Conservation (phyloP, 1,140 invertebrate species). For the Lerema accius region DNA sequence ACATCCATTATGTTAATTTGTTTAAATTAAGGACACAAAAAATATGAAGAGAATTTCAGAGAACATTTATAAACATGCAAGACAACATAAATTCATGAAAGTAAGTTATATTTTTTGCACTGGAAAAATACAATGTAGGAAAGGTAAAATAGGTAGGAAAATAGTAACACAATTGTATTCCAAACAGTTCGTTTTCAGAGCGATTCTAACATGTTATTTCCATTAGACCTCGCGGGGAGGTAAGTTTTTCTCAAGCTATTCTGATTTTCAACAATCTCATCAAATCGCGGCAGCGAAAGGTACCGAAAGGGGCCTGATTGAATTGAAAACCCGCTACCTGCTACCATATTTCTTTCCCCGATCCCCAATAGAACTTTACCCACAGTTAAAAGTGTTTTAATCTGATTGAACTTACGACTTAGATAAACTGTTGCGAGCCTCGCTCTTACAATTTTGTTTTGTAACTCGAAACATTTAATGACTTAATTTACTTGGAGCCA, state of each 20-base stretch:
- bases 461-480: conserved; percentile 19
- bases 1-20: too few relatives aligned
- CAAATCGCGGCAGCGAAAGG: conserved; percentile 73
- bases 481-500: conserved; percentile 11
- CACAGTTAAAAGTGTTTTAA: conserved; percentile 79
- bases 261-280: conserved; percentile 80
- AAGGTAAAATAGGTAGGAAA: conserved; percentile 16
- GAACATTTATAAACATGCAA: too few relatives aligned
- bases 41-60: too few relatives aligned
- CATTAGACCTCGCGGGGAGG: conserved; percentile 65
- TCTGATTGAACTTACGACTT: conserved; percentile 74
- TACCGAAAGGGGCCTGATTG: conserved; percentile 77
- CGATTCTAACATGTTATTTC: conserved; percentile 65
- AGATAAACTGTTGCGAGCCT: conserved; percentile 58
- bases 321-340: conserved; percentile 76
- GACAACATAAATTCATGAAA: neutral
- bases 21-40: too few relatives aligned
- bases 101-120: neutral
- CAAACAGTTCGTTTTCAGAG: conserved; percentile 45
- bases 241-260: conserved; percentile 75
- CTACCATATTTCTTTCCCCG: conserved; percentile 72
- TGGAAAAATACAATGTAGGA: neutral
- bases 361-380: conserved; percentile 76
- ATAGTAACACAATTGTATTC: conserved; percentile 42
- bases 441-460: conserved; percentile 16